Percentiles rank a stretch among this genome's conserved stretches.
Evolutionary conservation across 2,888 invertebrate species (phyloP).

Genomic region (Bellardia bayeri): DNA sequence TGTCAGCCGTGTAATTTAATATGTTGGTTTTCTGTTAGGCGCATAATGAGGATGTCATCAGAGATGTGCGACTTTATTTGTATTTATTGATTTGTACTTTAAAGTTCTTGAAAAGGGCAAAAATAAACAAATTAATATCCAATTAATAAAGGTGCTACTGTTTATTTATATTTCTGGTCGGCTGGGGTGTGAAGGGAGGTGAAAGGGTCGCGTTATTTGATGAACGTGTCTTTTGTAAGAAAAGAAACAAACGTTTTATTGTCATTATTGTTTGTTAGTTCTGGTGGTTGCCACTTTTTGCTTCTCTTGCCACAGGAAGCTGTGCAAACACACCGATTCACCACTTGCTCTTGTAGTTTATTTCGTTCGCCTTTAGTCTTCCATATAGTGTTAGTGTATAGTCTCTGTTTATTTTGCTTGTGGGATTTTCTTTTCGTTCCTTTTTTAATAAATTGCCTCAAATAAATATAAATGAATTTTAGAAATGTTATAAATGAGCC

Average conservation of each 20-base stretch:
- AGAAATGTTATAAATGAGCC: conserved; percentile 74
- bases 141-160: conserved; percentile 46
- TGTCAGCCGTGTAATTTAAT: too few relatives aligned
- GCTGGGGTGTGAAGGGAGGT: too few relatives aligned
- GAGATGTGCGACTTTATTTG: not conserved
- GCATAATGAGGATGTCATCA: not conserved
- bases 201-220: conserved; percentile 66
- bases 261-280: conserved; percentile 72
- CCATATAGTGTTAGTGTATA: conserved; percentile 27
- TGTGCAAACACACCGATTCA: conserved; percentile 44
- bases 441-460: conserved; percentile 72
- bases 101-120: not conserved
- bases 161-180: not conserved
- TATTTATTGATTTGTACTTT: not conserved
- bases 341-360: conserved; percentile 31
- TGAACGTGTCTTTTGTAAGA: conserved; percentile 68
- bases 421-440: conserved; percentile 61
- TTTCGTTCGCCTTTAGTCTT: conserved; percentile 29
- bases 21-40: not conserved
- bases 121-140: conserved; percentile 10
- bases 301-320: conserved; percentile 37
- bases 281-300: conserved; percentile 36
- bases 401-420: conserved; percentile 62
- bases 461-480: conserved; percentile 74
- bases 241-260: conserved; percentile 68